Conservation (phyloP, 30 jellyfish, hydroid and myxozoan species). For the Hydra vulgaris region DNA sequence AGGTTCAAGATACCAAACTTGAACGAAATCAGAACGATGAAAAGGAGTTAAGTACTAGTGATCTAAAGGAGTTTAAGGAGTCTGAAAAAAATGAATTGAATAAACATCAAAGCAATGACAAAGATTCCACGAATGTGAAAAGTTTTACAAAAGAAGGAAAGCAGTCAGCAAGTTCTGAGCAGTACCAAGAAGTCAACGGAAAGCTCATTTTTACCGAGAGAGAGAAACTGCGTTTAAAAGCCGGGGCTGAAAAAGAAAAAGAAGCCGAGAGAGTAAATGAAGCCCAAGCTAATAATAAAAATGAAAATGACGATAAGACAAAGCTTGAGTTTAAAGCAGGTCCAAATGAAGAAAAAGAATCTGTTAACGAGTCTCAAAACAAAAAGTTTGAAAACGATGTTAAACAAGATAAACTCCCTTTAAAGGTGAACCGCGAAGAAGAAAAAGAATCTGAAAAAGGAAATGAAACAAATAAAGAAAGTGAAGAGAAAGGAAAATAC, state of each 20-base stretch:
- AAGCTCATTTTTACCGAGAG: neutral
- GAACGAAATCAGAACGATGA: conserved; percentile 4
- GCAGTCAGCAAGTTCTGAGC: neutral
- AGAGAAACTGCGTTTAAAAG: conserved; percentile 15
- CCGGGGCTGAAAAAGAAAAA: neutral
- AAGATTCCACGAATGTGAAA: neutral
- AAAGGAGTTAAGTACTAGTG: neutral
- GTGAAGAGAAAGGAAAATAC: neutral
- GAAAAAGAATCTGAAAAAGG: neutral
- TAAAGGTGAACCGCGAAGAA: neutral
- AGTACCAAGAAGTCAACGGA: conserved; percentile 9
- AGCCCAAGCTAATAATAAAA: conserved; percentile 14
- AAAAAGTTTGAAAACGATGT: conserved; percentile 14
- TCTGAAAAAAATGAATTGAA: conserved; percentile 11
- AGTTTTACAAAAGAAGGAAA: neutral
- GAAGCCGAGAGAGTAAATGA: neutral
- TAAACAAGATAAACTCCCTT: neutral
- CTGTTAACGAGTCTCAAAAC: neutral
- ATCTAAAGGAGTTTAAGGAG: neutral
- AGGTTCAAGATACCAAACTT: neutral
- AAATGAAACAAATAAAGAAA: neutral
- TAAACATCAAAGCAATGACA: conserved; percentile 4
- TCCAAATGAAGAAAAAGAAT: neutral
- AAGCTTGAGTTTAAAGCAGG: neutral
- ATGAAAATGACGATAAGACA: conserved; percentile 13